phyloP scores from a whole-genome alignment of 1,140 invertebrate genomes.

The Anagrus nilaparvatae region DNA sequence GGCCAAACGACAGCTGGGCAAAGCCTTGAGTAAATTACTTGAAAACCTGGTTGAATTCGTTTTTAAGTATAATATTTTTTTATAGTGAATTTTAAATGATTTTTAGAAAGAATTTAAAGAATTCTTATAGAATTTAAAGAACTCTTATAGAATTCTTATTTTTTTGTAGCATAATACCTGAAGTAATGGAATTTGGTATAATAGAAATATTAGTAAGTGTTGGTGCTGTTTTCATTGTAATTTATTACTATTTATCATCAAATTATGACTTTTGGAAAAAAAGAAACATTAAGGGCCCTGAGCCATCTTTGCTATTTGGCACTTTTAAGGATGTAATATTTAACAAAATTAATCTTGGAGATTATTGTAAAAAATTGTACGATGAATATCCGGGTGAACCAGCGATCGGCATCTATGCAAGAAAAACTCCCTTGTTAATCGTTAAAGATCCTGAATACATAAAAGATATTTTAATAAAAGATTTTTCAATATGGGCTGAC shows the following conservation, averaged over 20 bases:
- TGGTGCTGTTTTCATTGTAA: background rate
- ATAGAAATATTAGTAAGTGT: conserved; percentile 17
- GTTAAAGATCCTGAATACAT: conserved; percentile 39
- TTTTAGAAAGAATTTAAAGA: too few relatives aligned
- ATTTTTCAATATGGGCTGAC: conserved; percentile 39
- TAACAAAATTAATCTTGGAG: conserved; percentile 10
- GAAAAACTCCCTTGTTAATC: conserved; percentile 31
- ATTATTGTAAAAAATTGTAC: conserved; percentile 15
- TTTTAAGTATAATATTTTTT: too few relatives aligned
- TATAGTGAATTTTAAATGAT: too few relatives aligned
- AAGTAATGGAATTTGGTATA: background rate
- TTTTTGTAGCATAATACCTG: too few relatives aligned
- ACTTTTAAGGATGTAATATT: conserved; percentile 25
- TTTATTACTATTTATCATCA: conserved; percentile 20
- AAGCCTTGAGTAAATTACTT: too few relatives aligned
- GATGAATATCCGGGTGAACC: conserved; percentile 27
- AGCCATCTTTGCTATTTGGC: conserved; percentile 27
- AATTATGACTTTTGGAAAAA: conserved; percentile 31
- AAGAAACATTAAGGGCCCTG: conserved; percentile 22
- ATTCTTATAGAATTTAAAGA: too few relatives aligned
- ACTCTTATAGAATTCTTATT: too few relatives aligned
- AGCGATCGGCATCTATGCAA: conserved; percentile 37
- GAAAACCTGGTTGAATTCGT: too few relatives aligned
- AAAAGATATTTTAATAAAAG: conserved; percentile 40
- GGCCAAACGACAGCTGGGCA: too few relatives aligned